phyloP scores from a whole-genome alignment of 2,888 invertebrate genomes.

The Monopis laevigella region DNA sequence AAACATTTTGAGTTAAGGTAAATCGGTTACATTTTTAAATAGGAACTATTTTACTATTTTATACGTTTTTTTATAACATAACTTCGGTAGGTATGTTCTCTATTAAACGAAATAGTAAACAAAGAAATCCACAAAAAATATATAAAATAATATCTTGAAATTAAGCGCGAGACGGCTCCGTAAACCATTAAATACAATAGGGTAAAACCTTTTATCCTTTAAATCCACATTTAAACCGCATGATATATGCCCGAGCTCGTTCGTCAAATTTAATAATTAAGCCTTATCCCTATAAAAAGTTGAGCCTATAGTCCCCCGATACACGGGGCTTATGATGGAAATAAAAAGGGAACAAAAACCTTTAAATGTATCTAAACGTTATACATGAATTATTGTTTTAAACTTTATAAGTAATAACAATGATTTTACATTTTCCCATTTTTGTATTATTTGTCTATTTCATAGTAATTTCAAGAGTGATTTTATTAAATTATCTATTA shows the following conservation, averaged over 20 bases:
- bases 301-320: conserved; percentile 1
- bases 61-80: too few species aligned
- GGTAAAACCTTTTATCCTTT: conserved; percentile 23
- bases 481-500: too few species aligned
- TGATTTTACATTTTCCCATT: not conserved
- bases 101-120: too few species aligned
- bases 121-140: too few species aligned
- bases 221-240: too few species aligned
- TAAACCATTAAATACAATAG: conserved; percentile 21
- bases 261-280: conserved; percentile 22
- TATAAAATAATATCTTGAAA: not conserved
- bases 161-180: conserved; percentile 7
- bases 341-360: conserved; percentile 4
- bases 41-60: too few species aligned
- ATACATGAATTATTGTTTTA: not conserved
- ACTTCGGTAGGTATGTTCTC: too few species aligned
- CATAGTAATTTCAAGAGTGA: too few species aligned
- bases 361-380: not conserved
- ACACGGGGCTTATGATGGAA: conserved; percentile 5
- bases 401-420: not conserved
- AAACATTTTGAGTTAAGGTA: too few species aligned
- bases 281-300: conserved; percentile 18
- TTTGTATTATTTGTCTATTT: too few species aligned
- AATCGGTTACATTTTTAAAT: too few species aligned
- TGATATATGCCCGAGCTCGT: conserved; percentile 21